These are phyloP conservation scores for Eurytoma californica DNA, from an alignment of 2,888 invertebrate genomes.

Conservation along the genomic window DNA sequence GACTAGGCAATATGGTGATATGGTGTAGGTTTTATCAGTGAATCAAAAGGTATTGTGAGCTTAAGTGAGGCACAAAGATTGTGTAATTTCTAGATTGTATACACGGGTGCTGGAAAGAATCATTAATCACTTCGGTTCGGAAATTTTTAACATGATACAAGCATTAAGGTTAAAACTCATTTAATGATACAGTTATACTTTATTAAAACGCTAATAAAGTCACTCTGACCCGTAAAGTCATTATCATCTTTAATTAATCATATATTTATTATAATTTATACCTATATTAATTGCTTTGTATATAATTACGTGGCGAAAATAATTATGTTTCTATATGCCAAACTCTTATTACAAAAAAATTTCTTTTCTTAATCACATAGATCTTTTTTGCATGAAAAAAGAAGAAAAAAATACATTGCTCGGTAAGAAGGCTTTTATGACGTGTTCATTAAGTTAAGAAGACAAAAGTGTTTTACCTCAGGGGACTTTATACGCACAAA, in stretches of 20 bases:
- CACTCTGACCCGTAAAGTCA: not conserved
- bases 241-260: not conserved
- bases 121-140: conserved; percentile 15
- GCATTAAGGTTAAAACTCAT: not conserved
- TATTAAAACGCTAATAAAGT: conserved; percentile 15
- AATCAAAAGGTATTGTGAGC: not conserved
- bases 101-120: not conserved
- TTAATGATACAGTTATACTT: conserved; percentile 20
- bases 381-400: no score
- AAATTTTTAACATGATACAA: not conserved
- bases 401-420: no score
- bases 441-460: not conserved
- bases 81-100: not conserved
- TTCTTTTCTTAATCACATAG: no score
- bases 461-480: conserved; percentile 25
- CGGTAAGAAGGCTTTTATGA: not conserved
- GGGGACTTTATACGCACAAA: conserved; percentile 20
- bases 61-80: not conserved
- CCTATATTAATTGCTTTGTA: no score
- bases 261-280: not conserved
- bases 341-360: no score
- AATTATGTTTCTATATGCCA: no score
- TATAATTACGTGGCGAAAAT: no score
- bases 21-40: conserved; percentile 19
- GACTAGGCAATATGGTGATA: not conserved